Conservation (phyloP, 2,113 vertebrate genomes). For the Chionomys nivalis region DNA sequence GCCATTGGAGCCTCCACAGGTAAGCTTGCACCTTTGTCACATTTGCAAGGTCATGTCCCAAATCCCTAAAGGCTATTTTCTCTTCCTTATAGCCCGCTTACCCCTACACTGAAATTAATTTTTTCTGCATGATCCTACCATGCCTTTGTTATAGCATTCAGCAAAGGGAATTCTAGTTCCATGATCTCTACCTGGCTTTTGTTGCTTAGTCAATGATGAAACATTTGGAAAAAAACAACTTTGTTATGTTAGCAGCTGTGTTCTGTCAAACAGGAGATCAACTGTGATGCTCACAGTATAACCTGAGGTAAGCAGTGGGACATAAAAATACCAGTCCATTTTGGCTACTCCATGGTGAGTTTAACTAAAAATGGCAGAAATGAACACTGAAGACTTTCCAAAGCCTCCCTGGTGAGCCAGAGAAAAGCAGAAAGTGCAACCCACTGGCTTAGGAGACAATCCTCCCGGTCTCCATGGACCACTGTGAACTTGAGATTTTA, state of each 20-base stretch:
- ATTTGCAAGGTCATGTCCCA: background rate
- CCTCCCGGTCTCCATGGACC: background rate
- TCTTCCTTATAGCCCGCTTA: background rate
- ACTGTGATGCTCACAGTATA: background rate
- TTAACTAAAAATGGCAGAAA: background rate
- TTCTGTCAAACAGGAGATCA: background rate
- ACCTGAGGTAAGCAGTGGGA: background rate
- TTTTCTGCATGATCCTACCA: background rate
- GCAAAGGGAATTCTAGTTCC: background rate
- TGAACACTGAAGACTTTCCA: background rate
- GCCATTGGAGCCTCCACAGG: constrained; percentile 97
- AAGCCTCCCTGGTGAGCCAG: background rate
- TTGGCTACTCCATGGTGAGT: background rate
- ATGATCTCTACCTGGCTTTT: background rate
- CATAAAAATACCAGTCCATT: background rate
- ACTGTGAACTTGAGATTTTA: background rate
- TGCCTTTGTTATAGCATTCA: background rate
- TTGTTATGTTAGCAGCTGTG: background rate
- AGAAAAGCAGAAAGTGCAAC: background rate
- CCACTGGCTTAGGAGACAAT: background rate
- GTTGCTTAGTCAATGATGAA: background rate
- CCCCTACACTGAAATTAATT: background rate
- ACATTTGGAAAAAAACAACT: background rate
- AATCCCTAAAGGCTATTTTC: background rate
- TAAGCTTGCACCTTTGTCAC: constrained; percentile 76